Evolutionary conservation across 1,140 invertebrate species (phyloP).

Genomic region (Wiebesia pumilae): DNA sequence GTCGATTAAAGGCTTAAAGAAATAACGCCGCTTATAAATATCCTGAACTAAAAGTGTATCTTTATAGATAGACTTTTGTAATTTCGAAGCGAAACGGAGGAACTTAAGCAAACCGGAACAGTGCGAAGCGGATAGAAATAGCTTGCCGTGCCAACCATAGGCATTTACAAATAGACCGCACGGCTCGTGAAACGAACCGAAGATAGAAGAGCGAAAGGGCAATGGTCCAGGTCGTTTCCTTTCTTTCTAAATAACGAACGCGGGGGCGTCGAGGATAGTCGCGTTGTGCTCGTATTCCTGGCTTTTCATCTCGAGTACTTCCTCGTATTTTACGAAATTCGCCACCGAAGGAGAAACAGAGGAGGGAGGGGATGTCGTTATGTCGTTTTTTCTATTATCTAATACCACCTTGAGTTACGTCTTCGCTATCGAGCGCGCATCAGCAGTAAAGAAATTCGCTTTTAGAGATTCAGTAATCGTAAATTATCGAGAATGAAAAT

Average conservation of each 20-base stretch:
- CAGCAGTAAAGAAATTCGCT: too few relatives aligned
- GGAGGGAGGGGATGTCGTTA: too few relatives aligned
- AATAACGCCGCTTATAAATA: conserved; percentile 4
- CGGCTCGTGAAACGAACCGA: neutral
- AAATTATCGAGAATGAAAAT: neutral
- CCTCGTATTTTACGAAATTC: too few relatives aligned
- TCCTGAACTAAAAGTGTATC: neutral
- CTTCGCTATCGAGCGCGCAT: too few relatives aligned
- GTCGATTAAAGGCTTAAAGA: neutral
- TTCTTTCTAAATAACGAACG: neutral
- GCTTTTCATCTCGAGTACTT: too few relatives aligned
- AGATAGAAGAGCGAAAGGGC: neutral
- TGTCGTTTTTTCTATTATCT: too few relatives aligned
- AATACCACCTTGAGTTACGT: too few relatives aligned
- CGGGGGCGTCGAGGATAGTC: neutral
- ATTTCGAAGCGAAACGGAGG: neutral
- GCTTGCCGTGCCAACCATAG: neutral
- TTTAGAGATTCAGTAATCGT: neutral
- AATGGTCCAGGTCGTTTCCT: neutral
- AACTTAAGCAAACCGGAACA: neutral
- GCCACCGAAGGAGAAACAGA: too few relatives aligned
- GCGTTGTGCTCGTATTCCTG: too few relatives aligned
- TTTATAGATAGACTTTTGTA: neutral
- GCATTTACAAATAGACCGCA: conserved; percentile 21
- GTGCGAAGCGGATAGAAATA: neutral